Evolutionary conservation across 2,888 invertebrate species (phyloP), one percentile per base, ranked within the genome.

Genomic region (Galerucella pusilla): DNA sequence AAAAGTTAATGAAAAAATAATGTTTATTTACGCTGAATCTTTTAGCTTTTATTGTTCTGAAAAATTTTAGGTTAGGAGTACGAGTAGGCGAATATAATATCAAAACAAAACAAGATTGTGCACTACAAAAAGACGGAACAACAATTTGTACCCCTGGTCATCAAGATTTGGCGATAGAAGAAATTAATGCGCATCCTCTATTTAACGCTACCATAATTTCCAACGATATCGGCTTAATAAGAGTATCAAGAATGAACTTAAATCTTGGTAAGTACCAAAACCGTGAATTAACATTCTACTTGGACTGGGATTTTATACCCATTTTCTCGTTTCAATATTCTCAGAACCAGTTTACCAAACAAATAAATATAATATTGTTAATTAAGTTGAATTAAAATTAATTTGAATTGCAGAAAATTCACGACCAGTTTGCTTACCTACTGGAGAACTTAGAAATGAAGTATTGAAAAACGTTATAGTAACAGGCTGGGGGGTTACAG

Each of bases 401-500:
- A n/a, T 57, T 57, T 57, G 20, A 20, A 75, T 83, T 85, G 73
- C 87, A 83, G 84, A 80, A 52, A 89, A 84, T 72, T 87, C 86
- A 1, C 85, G 85, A 75, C 89, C 90, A 3, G 86, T 90, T 76
- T 90, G 90, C 78, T 75, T 90, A 68, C 90, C 90, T 2, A 74
- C 84, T 9, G 60, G 78, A 16, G 71, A 79, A 16, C 77, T 84
- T 60, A 76, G 78, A 64, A 83, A 82, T 20, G 85, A 85, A 65
- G 84, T 87, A 66, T 88, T 90, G 65, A 87, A 88, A 10, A 89
- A 89, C 5, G 90, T 91, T 79, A 89, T 91, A 68, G 93, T 93
- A 0, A 92, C 94, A 6, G 95, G 94, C 0, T 95, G 94, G 94
- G 94, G 94, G 45, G 90, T 91, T 80, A 93, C 92, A 59, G 91